phyloP scores from a whole-genome alignment of 2,797 vertebrate genomes.

The Potorous gilbertii region DNA sequence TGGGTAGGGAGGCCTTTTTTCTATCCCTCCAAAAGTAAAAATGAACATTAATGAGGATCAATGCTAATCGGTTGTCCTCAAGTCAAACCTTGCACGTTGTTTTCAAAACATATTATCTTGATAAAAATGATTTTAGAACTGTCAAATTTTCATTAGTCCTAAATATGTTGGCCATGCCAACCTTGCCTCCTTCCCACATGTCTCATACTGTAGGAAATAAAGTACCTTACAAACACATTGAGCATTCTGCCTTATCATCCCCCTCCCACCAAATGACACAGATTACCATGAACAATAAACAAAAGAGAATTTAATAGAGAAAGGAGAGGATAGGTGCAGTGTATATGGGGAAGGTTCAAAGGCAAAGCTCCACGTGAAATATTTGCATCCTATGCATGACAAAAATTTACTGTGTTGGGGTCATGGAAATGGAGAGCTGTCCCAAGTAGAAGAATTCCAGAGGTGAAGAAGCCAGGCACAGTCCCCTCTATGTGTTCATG shows the following conservation, averaged over 20 bases:
- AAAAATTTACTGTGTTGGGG: background rate
- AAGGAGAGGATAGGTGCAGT: background rate
- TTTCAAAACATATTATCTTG: background rate
- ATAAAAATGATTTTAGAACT: background rate
- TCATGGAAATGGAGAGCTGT: background rate
- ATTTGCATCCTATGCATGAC: background rate
- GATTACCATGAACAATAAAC: background rate
- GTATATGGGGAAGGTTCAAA: background rate
- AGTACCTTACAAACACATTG: background rate
- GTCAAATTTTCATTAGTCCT: background rate
- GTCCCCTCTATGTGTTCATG: background rate
- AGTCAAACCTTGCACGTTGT: background rate
- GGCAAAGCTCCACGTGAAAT: background rate
- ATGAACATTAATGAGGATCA: background rate
- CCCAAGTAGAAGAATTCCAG: background rate
- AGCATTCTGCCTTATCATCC: background rate
- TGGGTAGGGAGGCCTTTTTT: background rate
- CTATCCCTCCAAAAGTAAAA: background rate
- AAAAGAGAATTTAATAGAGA: background rate
- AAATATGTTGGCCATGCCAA: background rate
- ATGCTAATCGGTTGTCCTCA: background rate
- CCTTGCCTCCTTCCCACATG: background rate
- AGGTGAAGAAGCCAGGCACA: background rate
- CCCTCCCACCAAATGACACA: background rate
- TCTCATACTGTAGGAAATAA: background rate